These are phyloP conservation scores for Percopsis omiscomaycus DNA, from an alignment of 2,797 vertebrate genomes.

Conservation along the genomic window DNA sequence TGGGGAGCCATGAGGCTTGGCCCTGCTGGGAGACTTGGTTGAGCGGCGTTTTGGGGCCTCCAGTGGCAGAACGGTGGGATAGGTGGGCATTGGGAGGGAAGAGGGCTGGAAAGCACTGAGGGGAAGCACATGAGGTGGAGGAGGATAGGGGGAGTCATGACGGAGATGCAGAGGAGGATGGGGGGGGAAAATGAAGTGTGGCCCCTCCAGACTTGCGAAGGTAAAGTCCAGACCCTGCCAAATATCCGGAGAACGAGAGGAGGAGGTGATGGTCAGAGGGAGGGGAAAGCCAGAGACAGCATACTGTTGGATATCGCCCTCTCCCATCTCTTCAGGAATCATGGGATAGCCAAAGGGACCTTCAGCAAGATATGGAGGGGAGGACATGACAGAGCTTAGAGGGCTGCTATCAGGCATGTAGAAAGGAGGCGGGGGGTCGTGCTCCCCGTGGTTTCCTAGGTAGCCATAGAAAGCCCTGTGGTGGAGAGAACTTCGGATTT, in stretches of 20 bases:
- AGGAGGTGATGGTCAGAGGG: slow-evolving; percentile 90
- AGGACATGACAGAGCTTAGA: slow-evolving; percentile 96
- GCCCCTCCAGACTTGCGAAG: slow-evolving; percentile 89
- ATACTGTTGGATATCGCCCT: slow-evolving; percentile 82
- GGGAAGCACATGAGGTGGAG: slow-evolving; percentile 86
- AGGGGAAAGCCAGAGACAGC: slow-evolving; percentile 92
- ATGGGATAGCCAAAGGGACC: slow-evolving; percentile 91
- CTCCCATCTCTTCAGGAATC: slow-evolving; percentile 94
- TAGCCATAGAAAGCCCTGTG: slow-evolving; percentile 94
- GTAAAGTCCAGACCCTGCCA: slow-evolving; percentile 94
- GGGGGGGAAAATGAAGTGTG: slow-evolving; percentile 91
- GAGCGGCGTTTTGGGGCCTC: slow-evolving; percentile 89
- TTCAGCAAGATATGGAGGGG: slow-evolving; percentile 89
- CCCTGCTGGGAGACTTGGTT: slow-evolving; percentile 90
- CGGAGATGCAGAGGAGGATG: slow-evolving; percentile 85
- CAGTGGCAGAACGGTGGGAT: slow-evolving; percentile 91
- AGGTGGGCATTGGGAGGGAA: slow-evolving; percentile 85
- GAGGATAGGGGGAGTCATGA: slow-evolving; percentile 85
- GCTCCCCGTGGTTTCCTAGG: slow-evolving; percentile 86
- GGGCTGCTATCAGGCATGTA: slow-evolving; percentile 98
- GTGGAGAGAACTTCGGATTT: slow-evolving; percentile 87
- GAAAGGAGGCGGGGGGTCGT: slow-evolving; percentile 88
- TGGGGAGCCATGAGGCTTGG: slow-evolving; percentile 82
- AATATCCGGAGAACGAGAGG: slow-evolving; percentile 90
- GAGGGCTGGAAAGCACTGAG: slow-evolving; percentile 83